Percentiles rank a stretch among this genome's conserved stretches.
These are phyloP conservation scores for Nasonovia ribisnigri DNA, from an alignment of 2,888 invertebrate species.

Conservation along the genomic window DNA sequence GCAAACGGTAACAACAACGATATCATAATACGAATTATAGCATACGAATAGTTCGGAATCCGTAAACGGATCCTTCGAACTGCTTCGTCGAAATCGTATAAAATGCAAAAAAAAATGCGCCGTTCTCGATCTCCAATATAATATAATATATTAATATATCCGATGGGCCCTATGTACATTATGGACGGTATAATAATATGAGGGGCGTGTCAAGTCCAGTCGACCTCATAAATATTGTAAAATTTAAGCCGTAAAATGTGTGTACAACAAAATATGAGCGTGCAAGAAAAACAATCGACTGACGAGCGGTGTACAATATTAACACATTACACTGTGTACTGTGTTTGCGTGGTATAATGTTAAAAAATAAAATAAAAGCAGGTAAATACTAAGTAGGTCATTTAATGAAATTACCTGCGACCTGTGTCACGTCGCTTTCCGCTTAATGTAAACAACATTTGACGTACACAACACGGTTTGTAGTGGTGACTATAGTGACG, in stretches of 20 bases:
- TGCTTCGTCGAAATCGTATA: not conserved
- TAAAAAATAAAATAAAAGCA: not conserved
- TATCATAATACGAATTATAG: not conserved
- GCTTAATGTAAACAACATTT: not conserved
- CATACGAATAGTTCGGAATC: not conserved
- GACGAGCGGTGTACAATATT: not conserved
- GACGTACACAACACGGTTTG: not conserved
- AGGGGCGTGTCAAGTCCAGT: not conserved
- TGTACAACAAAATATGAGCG: not conserved
- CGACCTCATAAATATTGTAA: not conserved
- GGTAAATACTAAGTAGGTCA: not conserved
- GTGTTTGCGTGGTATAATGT: not conserved
- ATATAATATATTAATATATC: not conserved
- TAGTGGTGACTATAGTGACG: conserved; percentile 7
- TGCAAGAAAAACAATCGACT: not conserved
- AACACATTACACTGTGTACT: not conserved
- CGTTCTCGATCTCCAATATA: not conserved
- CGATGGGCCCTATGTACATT: not conserved
- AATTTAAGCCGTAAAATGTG: not conserved
- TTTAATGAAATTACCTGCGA: not conserved
- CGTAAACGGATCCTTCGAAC: not conserved
- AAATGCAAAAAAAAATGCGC: not conserved
- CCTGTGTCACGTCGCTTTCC: not conserved
- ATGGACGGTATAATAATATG: not conserved
- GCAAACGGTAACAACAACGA: not conserved